Conservation (phyloP, 2,113 vertebrate genomes). For the Rhegmatorhina hoffmannsi region DNA sequence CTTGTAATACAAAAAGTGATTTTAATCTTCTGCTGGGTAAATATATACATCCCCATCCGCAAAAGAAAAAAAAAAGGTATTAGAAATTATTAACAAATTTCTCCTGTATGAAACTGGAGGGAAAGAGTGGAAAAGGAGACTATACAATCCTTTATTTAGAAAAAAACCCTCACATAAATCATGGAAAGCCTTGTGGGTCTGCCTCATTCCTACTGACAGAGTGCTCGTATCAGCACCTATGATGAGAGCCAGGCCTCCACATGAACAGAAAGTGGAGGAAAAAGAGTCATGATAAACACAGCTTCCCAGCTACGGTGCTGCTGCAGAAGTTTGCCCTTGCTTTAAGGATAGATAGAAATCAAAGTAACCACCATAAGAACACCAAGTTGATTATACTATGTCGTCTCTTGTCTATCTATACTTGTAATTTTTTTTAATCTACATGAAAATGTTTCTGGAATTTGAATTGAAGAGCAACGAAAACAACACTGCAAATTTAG, state of each 20-base stretch:
- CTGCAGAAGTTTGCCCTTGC: background rate
- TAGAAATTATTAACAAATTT: background rate
- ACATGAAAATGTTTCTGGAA: background rate
- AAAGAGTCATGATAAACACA: background rate
- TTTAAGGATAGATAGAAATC: background rate
- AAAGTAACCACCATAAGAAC: background rate
- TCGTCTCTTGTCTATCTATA: background rate
- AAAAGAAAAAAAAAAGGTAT: background rate
- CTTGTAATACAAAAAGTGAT: background rate
- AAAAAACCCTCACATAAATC: background rate
- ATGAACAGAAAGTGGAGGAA: background rate
- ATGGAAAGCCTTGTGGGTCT: background rate
- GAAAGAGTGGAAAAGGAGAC: background rate
- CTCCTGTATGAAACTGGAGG: background rate
- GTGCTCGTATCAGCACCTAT: background rate
- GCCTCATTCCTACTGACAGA: background rate
- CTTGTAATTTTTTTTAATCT: background rate
- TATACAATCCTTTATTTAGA: background rate
- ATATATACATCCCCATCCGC: accelerated
- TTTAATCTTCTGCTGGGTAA: background rate
- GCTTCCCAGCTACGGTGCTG: background rate
- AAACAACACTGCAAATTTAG: background rate
- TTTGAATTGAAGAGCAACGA: background rate
- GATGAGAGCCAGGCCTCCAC: background rate
- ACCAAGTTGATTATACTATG: background rate